Percentiles rank a stretch among this genome's conserved stretches.
phyloP scores from a whole-genome alignment of 2,888 invertebrate genomes.

The Amaurobius ferox region DNA sequence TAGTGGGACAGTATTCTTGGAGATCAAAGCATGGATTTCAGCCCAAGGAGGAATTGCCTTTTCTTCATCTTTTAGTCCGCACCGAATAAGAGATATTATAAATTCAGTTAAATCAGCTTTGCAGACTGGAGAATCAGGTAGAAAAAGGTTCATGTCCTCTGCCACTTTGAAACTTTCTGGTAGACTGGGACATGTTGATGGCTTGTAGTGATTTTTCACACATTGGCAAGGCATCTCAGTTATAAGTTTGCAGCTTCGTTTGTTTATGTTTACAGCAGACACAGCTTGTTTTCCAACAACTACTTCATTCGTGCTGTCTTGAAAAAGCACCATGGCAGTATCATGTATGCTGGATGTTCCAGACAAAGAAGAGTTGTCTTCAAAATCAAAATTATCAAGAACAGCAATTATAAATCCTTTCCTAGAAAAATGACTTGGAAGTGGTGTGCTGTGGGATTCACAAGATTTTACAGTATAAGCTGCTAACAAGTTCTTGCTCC shows the following conservation, averaged over 20 bases:
- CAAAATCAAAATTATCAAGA: constrained; percentile 17
- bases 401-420: neutral
- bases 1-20: neutral
- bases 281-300: neutral
- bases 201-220: too few species aligned
- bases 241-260: constrained; percentile 9
- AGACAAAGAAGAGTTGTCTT: constrained; percentile 8
- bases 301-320: neutral
- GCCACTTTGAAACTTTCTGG: too few species aligned
- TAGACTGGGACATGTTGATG: too few species aligned
- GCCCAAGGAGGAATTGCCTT: neutral
- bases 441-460: neutral
- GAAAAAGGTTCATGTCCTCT: too few species aligned
- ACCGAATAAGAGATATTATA: neutral
- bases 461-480: constrained; percentile 11
- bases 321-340: constrained; percentile 15
- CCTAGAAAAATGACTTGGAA: constrained; percentile 8
- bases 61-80: neutral
- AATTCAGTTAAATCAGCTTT: too few species aligned
- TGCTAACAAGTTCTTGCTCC: too few species aligned
- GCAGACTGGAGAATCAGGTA: too few species aligned
- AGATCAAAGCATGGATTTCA: neutral
- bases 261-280: neutral
- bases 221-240: neutral
- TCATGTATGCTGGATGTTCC: constrained; percentile 1